A percentile compares a stretch with the other conserved stretches of the same genome.
Evolutionary conservation across 1,140 invertebrate species (phyloP).

Genomic region (Brachionus sp.): DNA sequence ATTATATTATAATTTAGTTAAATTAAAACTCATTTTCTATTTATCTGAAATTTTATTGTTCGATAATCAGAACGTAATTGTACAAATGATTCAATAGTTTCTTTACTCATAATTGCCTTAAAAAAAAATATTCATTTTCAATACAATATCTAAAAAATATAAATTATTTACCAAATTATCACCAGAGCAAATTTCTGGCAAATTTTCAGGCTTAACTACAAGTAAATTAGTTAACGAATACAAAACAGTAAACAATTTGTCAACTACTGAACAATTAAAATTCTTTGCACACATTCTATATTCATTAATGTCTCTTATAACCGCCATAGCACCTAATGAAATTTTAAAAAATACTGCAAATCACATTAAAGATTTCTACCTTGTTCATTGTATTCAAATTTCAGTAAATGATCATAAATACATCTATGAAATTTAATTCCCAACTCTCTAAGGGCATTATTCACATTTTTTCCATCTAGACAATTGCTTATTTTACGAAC

Average conservation of each 20-base stretch:
- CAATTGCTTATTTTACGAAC: slow-evolving; percentile 75
- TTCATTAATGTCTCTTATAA: slow-evolving; percentile 96
- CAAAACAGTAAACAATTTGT: slow-evolving; percentile 83
- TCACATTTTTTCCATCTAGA: slow-evolving; percentile 88
- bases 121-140: slow-evolving; percentile 55
- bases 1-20: not conserved
- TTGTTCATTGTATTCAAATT: slow-evolving; percentile 89
- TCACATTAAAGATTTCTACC: slow-evolving; percentile 62
- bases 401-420: slow-evolving; percentile 89
- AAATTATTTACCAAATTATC: slow-evolving; percentile 74
- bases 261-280: slow-evolving; percentile 72
- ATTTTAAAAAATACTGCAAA: not conserved
- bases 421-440: slow-evolving; percentile 83
- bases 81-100: slow-evolving; percentile 82
- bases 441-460: slow-evolving; percentile 78
- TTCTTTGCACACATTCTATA: slow-evolving; percentile 75
- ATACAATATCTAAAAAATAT: not conserved
- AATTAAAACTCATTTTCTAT: not conserved
- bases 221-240: slow-evolving; percentile 92
- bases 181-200: slow-evolving; percentile 87
- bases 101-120: slow-evolving; percentile 78
- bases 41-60: not conserved
- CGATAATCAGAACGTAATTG: slow-evolving; percentile 81
- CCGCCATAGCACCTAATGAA: slow-evolving; percentile 80
- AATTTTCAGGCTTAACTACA: slow-evolving; percentile 89